phyloP scores from a whole-genome alignment of 2,888 invertebrate genomes.

The Linnaemya tessellans region DNA sequence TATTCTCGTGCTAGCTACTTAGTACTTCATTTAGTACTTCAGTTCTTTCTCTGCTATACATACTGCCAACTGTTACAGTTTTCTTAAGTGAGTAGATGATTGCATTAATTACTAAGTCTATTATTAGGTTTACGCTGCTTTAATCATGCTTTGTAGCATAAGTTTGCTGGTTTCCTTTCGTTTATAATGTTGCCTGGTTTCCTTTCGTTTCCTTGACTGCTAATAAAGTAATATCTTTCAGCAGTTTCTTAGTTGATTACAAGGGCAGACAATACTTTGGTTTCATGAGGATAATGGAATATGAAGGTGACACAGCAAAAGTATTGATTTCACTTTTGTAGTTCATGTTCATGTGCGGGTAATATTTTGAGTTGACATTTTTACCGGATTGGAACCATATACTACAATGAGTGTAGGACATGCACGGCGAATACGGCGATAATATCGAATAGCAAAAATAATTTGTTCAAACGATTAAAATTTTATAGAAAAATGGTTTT shows the following conservation, averaged over 20 bases:
- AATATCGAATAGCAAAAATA: too few species aligned
- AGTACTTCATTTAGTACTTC: too few species aligned
- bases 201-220: neutral
- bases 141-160: neutral
- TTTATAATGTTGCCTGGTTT: neutral
- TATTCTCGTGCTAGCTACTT: too few species aligned
- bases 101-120: neutral
- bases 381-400: too few species aligned
- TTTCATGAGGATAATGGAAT: slow-evolving; percentile 20
- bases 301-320: slow-evolving; percentile 24
- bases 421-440: too few species aligned
- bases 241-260: neutral
- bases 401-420: too few species aligned
- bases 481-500: too few species aligned
- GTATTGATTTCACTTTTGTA: neutral
- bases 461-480: too few species aligned
- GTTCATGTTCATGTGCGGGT: neutral
- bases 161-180: neutral
- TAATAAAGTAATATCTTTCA: neutral
- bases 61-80: neutral
- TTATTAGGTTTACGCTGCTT: neutral
- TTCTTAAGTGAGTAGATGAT: neutral
- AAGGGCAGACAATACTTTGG: neutral
- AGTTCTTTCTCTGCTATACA: neutral
- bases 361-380: too few species aligned